Evolutionary conservation across 2,113 vertebrate species (phyloP).

Genomic region (Melanerpes aurifrons): DNA sequence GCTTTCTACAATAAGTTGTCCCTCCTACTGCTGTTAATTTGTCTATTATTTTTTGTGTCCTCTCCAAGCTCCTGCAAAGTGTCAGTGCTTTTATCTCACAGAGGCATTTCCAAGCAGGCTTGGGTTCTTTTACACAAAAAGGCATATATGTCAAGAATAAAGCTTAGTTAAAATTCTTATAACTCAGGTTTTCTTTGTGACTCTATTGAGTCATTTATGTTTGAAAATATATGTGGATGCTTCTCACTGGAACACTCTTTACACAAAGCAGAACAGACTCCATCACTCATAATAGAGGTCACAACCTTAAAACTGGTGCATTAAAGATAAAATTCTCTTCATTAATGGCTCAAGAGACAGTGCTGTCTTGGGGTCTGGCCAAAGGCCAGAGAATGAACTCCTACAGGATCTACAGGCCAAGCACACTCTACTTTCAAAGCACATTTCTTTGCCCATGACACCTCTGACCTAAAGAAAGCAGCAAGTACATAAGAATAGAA

Average conservation of each 20-base stretch:
- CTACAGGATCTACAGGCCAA: neutral
- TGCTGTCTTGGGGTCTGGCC: neutral
- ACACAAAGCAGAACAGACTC: constrained; percentile 14
- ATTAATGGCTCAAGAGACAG: neutral
- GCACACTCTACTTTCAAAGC: neutral
- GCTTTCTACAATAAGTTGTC: neutral
- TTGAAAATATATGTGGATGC: constrained; percentile 7
- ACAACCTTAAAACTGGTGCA: neutral
- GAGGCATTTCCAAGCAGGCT: constrained; percentile 1
- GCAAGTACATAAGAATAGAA: neutral
- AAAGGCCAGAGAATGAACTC: neutral
- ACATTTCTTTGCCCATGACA: neutral
- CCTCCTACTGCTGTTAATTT: constrained; percentile 7
- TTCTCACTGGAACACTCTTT: neutral
- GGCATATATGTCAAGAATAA: constrained; percentile 16
- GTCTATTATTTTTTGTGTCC: constrained; percentile 3
- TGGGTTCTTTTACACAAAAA: neutral
- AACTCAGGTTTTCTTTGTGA: constrained; percentile 27
- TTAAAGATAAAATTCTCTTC: constrained; percentile 13
- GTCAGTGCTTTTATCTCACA: neutral
- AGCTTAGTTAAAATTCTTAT: constrained; percentile 42
- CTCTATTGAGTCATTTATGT: neutral
- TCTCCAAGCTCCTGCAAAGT: neutral
- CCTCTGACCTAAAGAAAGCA: neutral
- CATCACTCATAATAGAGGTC: neutral